Evolutionary conservation across 2,797 vertebrate genomes (phyloP), one percentile per base, ranked within the genome.

Genomic region (Malurus splendens): DNA sequence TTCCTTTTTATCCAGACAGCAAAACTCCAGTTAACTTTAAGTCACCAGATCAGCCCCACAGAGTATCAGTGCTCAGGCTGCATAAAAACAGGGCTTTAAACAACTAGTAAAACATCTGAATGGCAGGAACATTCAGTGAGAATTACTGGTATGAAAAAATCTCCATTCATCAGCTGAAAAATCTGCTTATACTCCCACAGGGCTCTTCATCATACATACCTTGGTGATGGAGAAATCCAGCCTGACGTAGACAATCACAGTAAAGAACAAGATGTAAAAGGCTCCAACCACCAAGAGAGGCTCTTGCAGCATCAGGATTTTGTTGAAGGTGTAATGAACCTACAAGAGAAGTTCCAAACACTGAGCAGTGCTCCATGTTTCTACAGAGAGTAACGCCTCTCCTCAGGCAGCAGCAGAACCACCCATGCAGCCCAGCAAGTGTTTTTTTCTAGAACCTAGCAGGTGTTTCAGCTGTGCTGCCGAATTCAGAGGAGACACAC

Each of bases 151-250:
- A 41, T 9, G 39, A 45, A 67, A 36, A 60, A 50, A 68, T 24
- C 3, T 9, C 8, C 52, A 71, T 18, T 7, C 11, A 45, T 12
- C 28, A 50, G 39, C 16, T 33, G 50, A 91, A 54, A 32, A 41
- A 79, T 42, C 32, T 28, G 24, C 25, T 61, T 57, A 39, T 3
- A 7, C 11, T 76, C 36, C 61, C 30, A 18, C 24, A 55, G 48
- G 54, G 38, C 41, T 66, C 38, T 45, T 41, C 50, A 38, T 14
- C 54, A 50, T 54, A 42, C 60, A 65, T 50, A 99, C 99, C 99
- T 99, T 99, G 54, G 99, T 99, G 96, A 99, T 99, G 89, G 99
- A 99, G 90, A 99, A 99, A 96, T 99, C 99, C 83, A 99, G 97
- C 65, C 99, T 98, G 51, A 99, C 99, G 0, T 99, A 99, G 91